Conservation (phyloP, 2,797 vertebrate species). For the Lepilemur ruficaudatus region DNA sequence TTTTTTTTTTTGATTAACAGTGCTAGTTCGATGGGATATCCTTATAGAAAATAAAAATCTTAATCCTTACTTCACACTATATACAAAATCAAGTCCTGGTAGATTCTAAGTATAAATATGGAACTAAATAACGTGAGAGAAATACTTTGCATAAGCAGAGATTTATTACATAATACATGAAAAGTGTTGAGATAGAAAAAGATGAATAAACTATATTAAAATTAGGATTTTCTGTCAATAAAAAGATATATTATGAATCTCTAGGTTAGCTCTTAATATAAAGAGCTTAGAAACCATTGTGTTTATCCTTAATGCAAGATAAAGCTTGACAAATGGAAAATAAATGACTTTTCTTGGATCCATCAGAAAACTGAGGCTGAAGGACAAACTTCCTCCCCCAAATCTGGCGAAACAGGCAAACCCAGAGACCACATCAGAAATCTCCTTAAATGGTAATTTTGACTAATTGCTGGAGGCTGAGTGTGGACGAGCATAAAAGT, state of each 20-base stretch:
- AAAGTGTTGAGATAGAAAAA: not conserved
- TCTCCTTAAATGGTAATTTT: not conserved
- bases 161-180: not conserved
- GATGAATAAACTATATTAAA: not conserved
- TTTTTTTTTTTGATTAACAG: not conserved
- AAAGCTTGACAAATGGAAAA: not conserved
- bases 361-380: not conserved
- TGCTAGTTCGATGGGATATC: not conserved
- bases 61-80: not conserved
- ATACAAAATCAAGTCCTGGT: not conserved
- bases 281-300: not conserved
- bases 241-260: not conserved
- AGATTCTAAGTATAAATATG: not conserved
- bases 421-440: not conserved
- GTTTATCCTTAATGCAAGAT: not conserved
- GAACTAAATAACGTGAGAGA: not conserved
- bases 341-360: not conserved
- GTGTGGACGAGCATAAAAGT: not conserved
- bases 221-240: not conserved
- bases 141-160: not conserved
- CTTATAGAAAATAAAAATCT: not conserved
- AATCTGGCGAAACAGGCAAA: not conserved
- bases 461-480: not conserved
- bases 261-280: not conserved
- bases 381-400: not conserved